Percentiles rank a stretch among this genome's conserved stretches.
Evolutionary conservation across 2,797 vertebrate species (phyloP).

Genomic region (Peromyscus attwateri): DNA sequence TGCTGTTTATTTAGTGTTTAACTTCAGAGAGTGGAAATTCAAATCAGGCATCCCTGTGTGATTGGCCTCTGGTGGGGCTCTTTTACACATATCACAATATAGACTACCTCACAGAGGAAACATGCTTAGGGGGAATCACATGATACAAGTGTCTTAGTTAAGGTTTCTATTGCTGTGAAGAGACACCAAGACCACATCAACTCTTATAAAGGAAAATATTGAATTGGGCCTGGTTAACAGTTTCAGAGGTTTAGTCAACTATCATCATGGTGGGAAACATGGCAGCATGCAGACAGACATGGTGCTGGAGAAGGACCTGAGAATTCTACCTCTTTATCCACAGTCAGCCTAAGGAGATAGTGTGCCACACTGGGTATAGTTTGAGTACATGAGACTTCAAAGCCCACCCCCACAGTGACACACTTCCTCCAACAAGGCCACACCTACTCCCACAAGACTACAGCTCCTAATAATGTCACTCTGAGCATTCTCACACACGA

Average conservation of each 20-base stretch:
- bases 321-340: neutral
- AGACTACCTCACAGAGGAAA: too few relatives aligned
- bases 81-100: neutral
- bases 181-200: neutral
- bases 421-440: neutral
- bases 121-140: too few relatives aligned
- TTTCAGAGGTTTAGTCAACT: neutral
- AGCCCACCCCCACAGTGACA: neutral
- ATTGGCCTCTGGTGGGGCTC: neutral
- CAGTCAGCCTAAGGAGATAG: neutral
- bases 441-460: neutral
- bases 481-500: neutral
- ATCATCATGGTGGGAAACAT: neutral
- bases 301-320: neutral
- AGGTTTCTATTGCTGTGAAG: neutral
- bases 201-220: neutral
- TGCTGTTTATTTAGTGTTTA: neutral
- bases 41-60: rapidly evolving
- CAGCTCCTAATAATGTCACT: neutral
- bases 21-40: neutral
- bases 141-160: neutral
- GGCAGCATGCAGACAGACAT: neutral
- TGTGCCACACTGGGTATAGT: neutral
- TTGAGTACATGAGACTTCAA: neutral
- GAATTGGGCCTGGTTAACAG: neutral